Conservation (phyloP, 2,113 vertebrate genomes). For the Hydrolagus affinis region DNA sequence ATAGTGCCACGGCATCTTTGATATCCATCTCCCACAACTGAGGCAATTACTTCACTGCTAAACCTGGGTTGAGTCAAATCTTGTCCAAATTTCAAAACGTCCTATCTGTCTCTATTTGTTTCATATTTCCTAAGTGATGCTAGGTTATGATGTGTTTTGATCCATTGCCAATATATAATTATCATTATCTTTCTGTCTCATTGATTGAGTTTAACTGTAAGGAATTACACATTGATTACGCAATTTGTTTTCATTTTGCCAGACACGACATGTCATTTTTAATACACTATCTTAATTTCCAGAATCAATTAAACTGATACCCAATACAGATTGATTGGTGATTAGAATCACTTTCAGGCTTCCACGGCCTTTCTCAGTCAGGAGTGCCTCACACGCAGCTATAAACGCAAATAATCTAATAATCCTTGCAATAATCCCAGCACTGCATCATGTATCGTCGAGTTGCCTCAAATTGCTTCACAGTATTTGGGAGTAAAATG, state of each 20-base stretch:
- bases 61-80: not conserved
- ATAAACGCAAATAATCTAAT: too few species aligned
- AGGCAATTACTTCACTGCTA: too few species aligned
- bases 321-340: not conserved
- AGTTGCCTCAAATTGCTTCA: too few species aligned
- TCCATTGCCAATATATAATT: not conserved
- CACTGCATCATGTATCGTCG: too few species aligned
- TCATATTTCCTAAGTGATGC: not conserved
- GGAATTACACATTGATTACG: not conserved
- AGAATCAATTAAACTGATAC: not conserved
- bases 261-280: not conserved
- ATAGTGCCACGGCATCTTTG: too few species aligned
- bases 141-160: slow-evolving; percentile 1
- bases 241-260: not conserved
- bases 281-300: not conserved
- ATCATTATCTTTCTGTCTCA: slow-evolving; percentile 11
- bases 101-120: not conserved
- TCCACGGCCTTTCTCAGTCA: too few species aligned
- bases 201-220: not conserved
- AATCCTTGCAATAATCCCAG: too few species aligned
- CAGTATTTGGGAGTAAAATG: too few species aligned
- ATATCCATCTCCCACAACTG: too few species aligned
- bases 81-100: not conserved
- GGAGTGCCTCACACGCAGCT: too few species aligned
- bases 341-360: not conserved